Conservation (phyloP, 2,113 vertebrate species). For the Centropristis striata region DNA sequence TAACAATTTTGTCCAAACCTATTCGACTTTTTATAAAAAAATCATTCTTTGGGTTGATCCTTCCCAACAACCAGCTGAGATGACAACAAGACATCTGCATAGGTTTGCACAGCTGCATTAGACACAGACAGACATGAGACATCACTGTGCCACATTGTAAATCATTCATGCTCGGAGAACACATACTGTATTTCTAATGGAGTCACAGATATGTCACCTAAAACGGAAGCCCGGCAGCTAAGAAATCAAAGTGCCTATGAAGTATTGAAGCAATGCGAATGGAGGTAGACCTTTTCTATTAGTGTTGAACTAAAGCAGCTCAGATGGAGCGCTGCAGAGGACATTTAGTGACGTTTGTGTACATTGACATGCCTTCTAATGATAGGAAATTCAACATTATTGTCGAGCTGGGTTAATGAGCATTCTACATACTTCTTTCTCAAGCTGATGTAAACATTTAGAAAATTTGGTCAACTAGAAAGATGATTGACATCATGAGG, state of each 20-base stretch:
- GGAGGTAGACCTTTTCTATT: conserved; percentile 74
- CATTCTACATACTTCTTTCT: conserved; percentile 32
- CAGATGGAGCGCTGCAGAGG: conserved; percentile 27
- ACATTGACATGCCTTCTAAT: background rate
- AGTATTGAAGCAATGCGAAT: conserved; percentile 67
- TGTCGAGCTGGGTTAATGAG: conserved; percentile 4
- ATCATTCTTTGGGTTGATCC: conserved; percentile 86
- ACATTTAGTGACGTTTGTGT: background rate
- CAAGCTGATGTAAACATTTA: conserved; percentile 75
- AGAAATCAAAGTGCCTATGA: conserved; percentile 72
- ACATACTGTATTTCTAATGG: conserved; percentile 10
- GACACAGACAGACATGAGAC: conserved; percentile 53
- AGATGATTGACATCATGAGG: conserved; percentile 63
- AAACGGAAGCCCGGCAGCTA: conserved; percentile 72
- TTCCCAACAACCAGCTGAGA: conserved; percentile 80
- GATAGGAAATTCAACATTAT: background rate
- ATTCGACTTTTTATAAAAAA: conserved; percentile 74
- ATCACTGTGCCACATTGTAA: conserved; percentile 21
- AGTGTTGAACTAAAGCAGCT: conserved; percentile 27
- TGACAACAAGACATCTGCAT: conserved; percentile 83
- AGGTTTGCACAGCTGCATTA: conserved; percentile 79
- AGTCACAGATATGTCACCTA: conserved; percentile 48
- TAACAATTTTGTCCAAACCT: conserved; percentile 80
- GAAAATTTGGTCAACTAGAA: conserved; percentile 72
- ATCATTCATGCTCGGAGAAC: conserved; percentile 41